These are phyloP conservation scores for Lepidurus arcticus DNA, from an alignment of 1,140 invertebrate species.

Conservation along the genomic window DNA sequence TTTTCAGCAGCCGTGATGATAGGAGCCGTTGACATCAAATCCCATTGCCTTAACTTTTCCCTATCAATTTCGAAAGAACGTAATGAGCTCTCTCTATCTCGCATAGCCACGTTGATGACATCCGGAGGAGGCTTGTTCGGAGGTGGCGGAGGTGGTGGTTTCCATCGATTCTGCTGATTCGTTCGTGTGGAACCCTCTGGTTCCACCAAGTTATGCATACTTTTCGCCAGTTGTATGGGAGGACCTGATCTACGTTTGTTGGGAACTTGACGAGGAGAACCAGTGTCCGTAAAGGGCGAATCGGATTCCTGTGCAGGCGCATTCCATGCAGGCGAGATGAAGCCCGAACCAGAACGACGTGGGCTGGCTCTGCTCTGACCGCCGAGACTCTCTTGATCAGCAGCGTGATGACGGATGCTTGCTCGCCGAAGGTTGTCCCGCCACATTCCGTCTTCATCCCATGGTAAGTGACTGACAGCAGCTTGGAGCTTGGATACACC, in stretches of 20 bases:
- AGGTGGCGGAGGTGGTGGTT: conserved; percentile 25
- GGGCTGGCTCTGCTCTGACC: background rate
- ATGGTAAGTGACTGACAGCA: conserved; percentile 57
- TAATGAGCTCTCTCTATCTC: conserved; percentile 45
- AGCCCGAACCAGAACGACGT: background rate
- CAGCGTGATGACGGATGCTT: conserved; percentile 58
- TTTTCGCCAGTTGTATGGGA: conserved; percentile 39
- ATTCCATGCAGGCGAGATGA: conserved; percentile 15
- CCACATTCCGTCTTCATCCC: conserved; percentile 77
- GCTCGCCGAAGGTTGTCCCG: conserved; percentile 67
- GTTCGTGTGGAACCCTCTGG: conserved; percentile 43
- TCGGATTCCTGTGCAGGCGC: conserved; percentile 36
- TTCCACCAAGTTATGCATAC: conserved; percentile 49
- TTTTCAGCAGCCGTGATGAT: conserved; percentile 38
- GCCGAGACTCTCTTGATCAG: background rate
- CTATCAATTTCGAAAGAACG: conserved; percentile 66
- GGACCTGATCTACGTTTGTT: conserved; percentile 38
- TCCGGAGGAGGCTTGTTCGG: conserved; percentile 32
- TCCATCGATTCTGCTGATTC: background rate
- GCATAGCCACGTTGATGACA: background rate
- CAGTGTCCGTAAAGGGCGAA: conserved; percentile 41
- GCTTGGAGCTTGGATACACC: conserved; percentile 28
- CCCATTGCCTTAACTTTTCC: conserved; percentile 78
- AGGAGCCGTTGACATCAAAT: conserved; percentile 71
- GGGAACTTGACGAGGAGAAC: conserved; percentile 40